phyloP scores from a whole-genome alignment of 1,140 invertebrate species.

The Euura saliciscinereae region DNA sequence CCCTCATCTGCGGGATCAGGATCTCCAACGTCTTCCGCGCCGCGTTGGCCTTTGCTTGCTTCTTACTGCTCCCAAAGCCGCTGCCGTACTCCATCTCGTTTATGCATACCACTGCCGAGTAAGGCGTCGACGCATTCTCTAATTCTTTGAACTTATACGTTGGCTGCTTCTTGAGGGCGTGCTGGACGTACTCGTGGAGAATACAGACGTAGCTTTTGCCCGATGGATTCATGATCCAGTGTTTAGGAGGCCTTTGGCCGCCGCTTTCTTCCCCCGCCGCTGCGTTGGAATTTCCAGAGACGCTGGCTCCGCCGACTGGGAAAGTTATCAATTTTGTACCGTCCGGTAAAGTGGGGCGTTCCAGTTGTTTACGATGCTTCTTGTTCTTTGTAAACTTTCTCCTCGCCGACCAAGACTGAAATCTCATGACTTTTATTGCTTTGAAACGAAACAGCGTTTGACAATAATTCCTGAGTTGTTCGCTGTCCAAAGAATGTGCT shows the following conservation, averaged over 20 bases:
- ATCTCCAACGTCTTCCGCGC: conserved; percentile 89
- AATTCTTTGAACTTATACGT: conserved; percentile 92
- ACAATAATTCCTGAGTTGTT: conserved; percentile 85
- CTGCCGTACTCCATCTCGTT: conserved; percentile 91
- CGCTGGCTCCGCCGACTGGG: conserved; percentile 60
- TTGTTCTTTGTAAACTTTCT: conserved; percentile 84
- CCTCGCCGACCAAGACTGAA: conserved; percentile 90
- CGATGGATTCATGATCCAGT: conserved; percentile 92
- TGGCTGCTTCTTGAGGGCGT: conserved; percentile 91
- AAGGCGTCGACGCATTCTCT: conserved; percentile 92
- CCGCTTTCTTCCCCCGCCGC: conserved; percentile 51
- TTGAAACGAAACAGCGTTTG: conserved; percentile 86
- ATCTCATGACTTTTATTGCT: conserved; percentile 83
- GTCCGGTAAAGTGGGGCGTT: conserved; percentile 82
- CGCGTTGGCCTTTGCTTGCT: conserved; percentile 92
- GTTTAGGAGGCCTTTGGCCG: conserved; percentile 65
- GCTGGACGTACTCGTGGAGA: conserved; percentile 95
- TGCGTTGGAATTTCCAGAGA: conserved; percentile 38
- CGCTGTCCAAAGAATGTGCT: conserved; percentile 77
- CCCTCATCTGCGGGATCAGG: conserved; percentile 91
- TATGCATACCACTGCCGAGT: conserved; percentile 91
- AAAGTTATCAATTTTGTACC: conserved; percentile 90
- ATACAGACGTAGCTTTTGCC: conserved; percentile 97
- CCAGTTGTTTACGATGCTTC: conserved; percentile 77
- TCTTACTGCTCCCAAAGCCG: conserved; percentile 93